Evolutionary conservation across 2,797 vertebrate species (phyloP), one percentile per base, ranked within the genome.

Genomic region (Lutjanus argentimaculatus): DNA sequence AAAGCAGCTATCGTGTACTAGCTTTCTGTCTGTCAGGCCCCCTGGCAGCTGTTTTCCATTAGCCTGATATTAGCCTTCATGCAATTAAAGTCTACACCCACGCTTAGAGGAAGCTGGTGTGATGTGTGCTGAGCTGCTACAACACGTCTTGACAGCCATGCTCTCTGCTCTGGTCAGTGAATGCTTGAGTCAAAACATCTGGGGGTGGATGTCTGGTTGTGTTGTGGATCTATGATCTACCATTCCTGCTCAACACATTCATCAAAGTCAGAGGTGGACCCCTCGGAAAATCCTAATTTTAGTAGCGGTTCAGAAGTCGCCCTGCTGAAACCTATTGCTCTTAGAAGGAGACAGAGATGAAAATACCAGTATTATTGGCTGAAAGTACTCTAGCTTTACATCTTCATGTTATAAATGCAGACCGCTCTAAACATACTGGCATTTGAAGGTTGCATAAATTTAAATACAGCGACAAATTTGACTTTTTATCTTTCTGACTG

Each of bases 11-110:
- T 91, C 69, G 40, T 66, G 61, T 76, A 69, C 68, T 52, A 72
- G 83, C 81, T 90, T 89, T 85, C 79, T 83, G 85, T 86, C 91
- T 72, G 75, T 89, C 88, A 83, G 82, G 67, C 64, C 85, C 86
- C 88, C 70, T 77, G 88, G 76, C 93, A 94, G 89, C 87, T 93
- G 93, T 90, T 93, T 93, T 93, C 84, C 89, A 94, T 95, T 93
- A 89, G 91, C 82, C 85, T 63, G 91, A 92, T 92, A 95, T 95
- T 94, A 93, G 91, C 88, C 85, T 85, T 87, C 70, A 48, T 82
- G 89, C 91, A 90, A 93, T 94, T 91, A 92, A 90, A 89, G 82
- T 80, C 59, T 68, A 70, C 82, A 48, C 82, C 89, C 91, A 87
- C 85, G 64, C 88, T 85, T 6, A 1, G 57, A 77, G 66, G 43